A percentile compares a stretch with the other conserved stretches of the same genome.
These are phyloP conservation scores for Cantharis nigra DNA, from an alignment of 2,888 invertebrate genomes.

Conservation along the genomic window DNA sequence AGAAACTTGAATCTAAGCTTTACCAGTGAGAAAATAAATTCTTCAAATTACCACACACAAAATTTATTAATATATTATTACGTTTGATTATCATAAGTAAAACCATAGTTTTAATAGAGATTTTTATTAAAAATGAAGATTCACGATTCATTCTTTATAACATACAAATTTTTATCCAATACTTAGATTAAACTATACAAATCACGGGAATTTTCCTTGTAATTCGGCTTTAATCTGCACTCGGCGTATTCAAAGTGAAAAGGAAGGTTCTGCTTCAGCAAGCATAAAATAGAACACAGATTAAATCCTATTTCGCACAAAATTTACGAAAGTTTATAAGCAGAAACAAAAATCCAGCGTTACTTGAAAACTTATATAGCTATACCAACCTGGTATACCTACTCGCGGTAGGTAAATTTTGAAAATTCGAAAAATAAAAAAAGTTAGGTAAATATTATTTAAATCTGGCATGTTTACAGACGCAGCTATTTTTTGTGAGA, in stretches of 20 bases:
- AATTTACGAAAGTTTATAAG: conserved; percentile 39
- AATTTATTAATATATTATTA: too few relatives aligned
- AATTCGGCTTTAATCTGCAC: conserved; percentile 60
- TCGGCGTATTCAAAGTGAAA: conserved; percentile 55
- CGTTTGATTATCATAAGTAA: too few relatives aligned
- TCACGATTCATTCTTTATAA: background rate
- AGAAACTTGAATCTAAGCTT: too few relatives aligned
- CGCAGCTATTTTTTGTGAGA: background rate
- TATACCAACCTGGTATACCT: too few relatives aligned
- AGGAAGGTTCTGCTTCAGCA: conserved; percentile 59
- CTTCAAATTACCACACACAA: background rate
- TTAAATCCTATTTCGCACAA: conserved; percentile 58
- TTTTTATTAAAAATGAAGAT: background rate
- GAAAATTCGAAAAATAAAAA: background rate
- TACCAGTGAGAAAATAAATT: too few relatives aligned
- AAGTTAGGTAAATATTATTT: background rate
- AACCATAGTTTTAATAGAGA: too few relatives aligned
- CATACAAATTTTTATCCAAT: conserved; percentile 6
- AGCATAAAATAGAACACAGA: conserved; percentile 63
- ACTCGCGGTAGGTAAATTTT: background rate
- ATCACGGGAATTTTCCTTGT: conserved; percentile 54
- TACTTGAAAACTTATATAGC: background rate
- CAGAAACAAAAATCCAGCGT: background rate
- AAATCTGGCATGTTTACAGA: background rate
- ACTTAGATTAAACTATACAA: conserved; percentile 38